Evolutionary conservation across 1,140 invertebrate species (phyloP), one percentile per base, ranked within the genome.

Genomic region (Drosophila ambigua): DNA sequence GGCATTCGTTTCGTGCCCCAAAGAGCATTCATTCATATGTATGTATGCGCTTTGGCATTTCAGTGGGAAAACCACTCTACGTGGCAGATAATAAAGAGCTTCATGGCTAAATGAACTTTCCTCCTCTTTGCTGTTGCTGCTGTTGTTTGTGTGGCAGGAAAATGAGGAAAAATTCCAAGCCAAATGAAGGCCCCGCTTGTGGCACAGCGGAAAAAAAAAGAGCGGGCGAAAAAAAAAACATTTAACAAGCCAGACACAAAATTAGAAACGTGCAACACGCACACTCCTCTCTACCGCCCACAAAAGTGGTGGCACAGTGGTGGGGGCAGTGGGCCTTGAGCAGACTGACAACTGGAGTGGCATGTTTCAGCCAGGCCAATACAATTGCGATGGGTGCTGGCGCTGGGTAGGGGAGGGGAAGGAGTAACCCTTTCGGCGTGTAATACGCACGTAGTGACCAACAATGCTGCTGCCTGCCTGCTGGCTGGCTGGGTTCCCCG

Each of bases 211-310:
- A 16, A 23, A 9, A 11, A 39, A 39, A 39, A 4, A 35, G 11
- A 4, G 31, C 2, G 48, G 7, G 39, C 39, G 31, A 53, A 67
- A 55, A 61, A 61, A 16, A 52, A 66, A 74, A 63, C 61, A 67
- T 72, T 75, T 74, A 79, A 84, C 76, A 83, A 83, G 80, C 80
- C 80, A 83, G 80, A 76, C 80, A 84, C 80, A 83, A 83, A 83
- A 83, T 83, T 83, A 83, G 79, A 83, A 83, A 83, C 79, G 79
- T 83, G 79, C 79, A 75, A 83, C 62, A 53, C 50, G 39, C 75
- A 51, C 55, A 51, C 31, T 2, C 31, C 31, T 6, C 2, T 35
- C 8, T 2, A 9, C 31, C 31, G 55, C 73, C 67, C 67, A 66
- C 66, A 77, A 57, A 52, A 53, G 63, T 26, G 11, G 31, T 1